Conservation (phyloP, 1,140 invertebrate genomes). For the Drosophila lini region DNA sequence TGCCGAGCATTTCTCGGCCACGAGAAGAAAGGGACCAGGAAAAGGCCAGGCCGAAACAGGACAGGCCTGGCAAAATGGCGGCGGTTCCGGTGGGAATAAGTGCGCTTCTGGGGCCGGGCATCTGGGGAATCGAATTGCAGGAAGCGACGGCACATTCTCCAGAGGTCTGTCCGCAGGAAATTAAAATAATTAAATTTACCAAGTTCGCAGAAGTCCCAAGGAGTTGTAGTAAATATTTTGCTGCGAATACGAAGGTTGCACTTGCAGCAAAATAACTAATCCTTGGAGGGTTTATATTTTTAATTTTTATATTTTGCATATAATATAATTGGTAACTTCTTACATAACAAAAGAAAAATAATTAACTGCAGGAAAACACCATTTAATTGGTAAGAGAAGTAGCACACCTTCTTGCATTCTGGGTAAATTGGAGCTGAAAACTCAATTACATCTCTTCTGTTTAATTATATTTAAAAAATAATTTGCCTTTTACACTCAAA, state of each 20-base stretch:
- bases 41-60: conserved; percentile 29
- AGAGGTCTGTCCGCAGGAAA: conserved; percentile 22
- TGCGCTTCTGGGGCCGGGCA: conserved; percentile 27
- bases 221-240: conserved; percentile 6
- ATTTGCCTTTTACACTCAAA: too few relatives aligned
- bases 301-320: too few relatives aligned
- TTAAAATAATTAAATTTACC: conserved; percentile 39
- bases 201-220: conserved; percentile 1
- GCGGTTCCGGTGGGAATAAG: conserved; percentile 25
- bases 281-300: not conserved
- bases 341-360: not conserved
- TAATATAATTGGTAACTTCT: not conserved
- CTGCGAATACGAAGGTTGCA: not conserved
- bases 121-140: conserved; percentile 40
- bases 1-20: conserved; percentile 32
- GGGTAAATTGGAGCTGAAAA: not conserved
- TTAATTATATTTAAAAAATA: not conserved
- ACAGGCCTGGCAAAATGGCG: conserved; percentile 31
- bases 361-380: too few relatives aligned
- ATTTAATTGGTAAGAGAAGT: not conserved
- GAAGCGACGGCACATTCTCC: conserved; percentile 12
- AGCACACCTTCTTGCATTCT: not conserved
- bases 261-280: not conserved
- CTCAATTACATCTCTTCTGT: not conserved
- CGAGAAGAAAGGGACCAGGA: conserved; percentile 14